phyloP scores from a whole-genome alignment of 2,797 vertebrate genomes.

The Cirrhinus mrigala region DNA sequence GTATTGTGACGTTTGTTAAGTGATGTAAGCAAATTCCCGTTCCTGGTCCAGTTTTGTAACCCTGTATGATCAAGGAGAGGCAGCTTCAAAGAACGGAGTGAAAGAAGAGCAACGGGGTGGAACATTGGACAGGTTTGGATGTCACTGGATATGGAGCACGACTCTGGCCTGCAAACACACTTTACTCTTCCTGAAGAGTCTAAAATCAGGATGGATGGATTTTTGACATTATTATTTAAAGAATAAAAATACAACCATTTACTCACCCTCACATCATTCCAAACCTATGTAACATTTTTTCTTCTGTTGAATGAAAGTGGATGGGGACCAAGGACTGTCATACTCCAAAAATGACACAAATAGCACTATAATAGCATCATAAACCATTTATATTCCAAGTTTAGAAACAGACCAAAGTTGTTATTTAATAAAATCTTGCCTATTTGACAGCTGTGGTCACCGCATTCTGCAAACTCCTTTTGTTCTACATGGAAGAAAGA shows the following conservation, averaged over 20 bases:
- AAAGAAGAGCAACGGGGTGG: conserved; percentile 69
- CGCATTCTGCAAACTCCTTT: background rate
- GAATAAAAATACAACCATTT: background rate
- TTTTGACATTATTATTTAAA: background rate
- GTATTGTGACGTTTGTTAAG: background rate
- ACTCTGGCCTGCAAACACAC: conserved; percentile 7
- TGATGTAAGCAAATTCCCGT: conserved; percentile 13
- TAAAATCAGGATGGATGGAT: background rate
- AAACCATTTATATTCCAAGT: background rate
- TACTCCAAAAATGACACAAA: background rate
- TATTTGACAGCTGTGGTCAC: background rate
- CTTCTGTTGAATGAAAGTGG: background rate
- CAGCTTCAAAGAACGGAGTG: conserved; percentile 59
- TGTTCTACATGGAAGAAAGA: background rate
- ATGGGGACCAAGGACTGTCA: background rate
- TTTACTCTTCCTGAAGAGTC: background rate
- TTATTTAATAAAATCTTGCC: background rate
- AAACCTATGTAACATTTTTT: background rate
- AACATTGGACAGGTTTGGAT: conserved; percentile 69
- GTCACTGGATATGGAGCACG: conserved; percentile 54
- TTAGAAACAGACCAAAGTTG: background rate
- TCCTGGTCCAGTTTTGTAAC: conserved; percentile 38
- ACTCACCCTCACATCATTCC: background rate
- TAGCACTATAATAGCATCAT: background rate
- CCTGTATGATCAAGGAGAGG: conserved; percentile 55